These are phyloP conservation scores for Limanda limanda DNA, from an alignment of 2,113 vertebrate genomes.

Conservation along the genomic window DNA sequence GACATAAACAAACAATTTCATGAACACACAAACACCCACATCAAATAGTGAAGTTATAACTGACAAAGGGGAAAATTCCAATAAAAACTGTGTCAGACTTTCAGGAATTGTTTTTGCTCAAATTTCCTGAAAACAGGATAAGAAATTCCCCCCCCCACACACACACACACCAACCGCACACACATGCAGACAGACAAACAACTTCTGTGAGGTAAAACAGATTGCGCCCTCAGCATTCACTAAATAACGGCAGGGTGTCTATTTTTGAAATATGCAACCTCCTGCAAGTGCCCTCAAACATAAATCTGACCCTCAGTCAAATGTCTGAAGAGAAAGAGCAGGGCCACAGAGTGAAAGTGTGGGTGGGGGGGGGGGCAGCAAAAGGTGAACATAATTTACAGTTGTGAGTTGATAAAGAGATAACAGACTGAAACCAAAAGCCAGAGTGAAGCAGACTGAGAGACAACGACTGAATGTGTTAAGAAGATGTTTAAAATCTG, in stretches of 20 bases:
- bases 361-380: neutral
- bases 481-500: neutral
- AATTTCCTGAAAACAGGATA: conserved; percentile 3
- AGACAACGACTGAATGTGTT: neutral
- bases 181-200: neutral
- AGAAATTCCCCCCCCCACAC: no score
- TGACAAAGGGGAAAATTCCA: neutral
- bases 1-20: conserved; percentile 5
- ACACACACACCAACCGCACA: neutral
- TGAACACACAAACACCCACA: neutral
- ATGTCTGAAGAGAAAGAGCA: no score
- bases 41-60: conserved; percentile 6
- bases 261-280: conserved; percentile 46
- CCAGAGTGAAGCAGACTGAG: neutral
- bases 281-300: conserved; percentile 27
- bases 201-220: conserved; percentile 29
- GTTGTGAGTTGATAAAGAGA: neutral
- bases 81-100: neutral
- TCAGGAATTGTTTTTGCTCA: conserved; percentile 6
- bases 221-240: conserved; percentile 28
- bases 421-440: neutral
- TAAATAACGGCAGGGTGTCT: conserved; percentile 47
- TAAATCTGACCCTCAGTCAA: conserved; percentile 24
- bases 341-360: no score
- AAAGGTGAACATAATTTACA: neutral